Evolutionary conservation across 2,797 vertebrate genomes (phyloP).

Genomic region (Pipistrellus pygmaeus): DNA sequence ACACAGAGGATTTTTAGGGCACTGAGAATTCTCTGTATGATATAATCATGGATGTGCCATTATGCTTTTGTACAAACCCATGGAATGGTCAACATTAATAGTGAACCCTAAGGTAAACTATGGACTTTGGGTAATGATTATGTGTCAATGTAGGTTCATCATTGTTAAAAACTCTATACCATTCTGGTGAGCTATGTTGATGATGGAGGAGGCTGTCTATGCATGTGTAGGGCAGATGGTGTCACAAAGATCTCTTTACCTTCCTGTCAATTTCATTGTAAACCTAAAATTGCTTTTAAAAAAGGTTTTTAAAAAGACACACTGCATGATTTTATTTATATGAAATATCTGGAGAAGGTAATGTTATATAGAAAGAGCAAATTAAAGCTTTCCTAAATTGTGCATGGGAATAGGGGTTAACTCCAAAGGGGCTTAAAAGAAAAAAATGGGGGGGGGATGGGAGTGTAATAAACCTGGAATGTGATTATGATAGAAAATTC

Average conservation of each 20-base stretch:
- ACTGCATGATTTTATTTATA: background rate
- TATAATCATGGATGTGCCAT: background rate
- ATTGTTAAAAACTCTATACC: background rate
- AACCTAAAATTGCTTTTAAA: background rate
- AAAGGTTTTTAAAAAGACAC: background rate
- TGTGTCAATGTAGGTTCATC: background rate
- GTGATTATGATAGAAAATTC: background rate
- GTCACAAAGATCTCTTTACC: background rate
- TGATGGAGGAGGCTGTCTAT: background rate
- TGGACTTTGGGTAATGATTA: background rate
- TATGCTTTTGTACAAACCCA: background rate
- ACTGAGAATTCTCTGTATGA: background rate
- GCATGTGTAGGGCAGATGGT: background rate
- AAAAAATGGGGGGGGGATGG: background rate
- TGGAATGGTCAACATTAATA: background rate
- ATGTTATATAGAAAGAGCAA: background rate
- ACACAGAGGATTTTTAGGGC: background rate
- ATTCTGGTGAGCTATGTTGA: background rate
- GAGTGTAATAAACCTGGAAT: background rate
- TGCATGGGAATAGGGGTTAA: background rate
- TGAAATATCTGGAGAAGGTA: slow-evolving; percentile 15
- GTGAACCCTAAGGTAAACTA: background rate
- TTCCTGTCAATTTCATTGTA: background rate
- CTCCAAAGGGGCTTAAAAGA: background rate
- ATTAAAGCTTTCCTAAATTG: background rate